A percentile compares a stretch with the other conserved stretches of the same genome.
These are phyloP conservation scores for Listrodromus nycthemerus DNA, from an alignment of 2,888 invertebrate genomes.

Conservation along the genomic window DNA sequence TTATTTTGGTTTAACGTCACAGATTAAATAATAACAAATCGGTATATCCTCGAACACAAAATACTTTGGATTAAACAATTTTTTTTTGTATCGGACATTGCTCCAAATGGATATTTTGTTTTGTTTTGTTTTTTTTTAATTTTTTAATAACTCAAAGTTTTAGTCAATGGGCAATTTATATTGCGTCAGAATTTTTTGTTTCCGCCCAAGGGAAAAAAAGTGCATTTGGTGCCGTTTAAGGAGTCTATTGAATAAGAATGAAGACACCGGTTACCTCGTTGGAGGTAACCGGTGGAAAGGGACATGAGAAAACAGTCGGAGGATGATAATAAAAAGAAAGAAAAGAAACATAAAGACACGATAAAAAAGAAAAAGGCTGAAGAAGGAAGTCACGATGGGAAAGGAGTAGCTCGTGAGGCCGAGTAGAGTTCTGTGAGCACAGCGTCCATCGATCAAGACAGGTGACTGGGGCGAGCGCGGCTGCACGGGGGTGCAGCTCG, in stretches of 20 bases:
- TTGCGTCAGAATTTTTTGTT: background rate
- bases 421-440: slow-evolving; percentile 9
- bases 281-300: background rate
- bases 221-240: background rate
- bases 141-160: too few relatives aligned
- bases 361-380: slow-evolving; percentile 9
- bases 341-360: slow-evolving; percentile 19
- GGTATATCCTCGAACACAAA: background rate
- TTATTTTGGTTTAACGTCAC: background rate
- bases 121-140: too few relatives aligned
- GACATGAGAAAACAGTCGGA: slow-evolving; percentile 8
- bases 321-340: slow-evolving; percentile 18
- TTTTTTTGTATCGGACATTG: background rate
- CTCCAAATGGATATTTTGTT: too few relatives aligned
- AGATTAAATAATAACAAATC: background rate
- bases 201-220: background rate
- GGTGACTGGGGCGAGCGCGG: slow-evolving; percentile 50
- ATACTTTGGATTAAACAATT: background rate
- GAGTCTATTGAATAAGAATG: background rate
- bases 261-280: background rate
- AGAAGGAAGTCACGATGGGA: slow-evolving; percentile 61
- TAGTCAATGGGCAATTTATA: background rate
- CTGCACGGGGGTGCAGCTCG: slow-evolving; percentile 43
- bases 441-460: slow-evolving; percentile 65
- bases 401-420: slow-evolving; percentile 47